Conservation (phyloP, 2,797 vertebrate genomes). For the Coregonus sp. region DNA sequence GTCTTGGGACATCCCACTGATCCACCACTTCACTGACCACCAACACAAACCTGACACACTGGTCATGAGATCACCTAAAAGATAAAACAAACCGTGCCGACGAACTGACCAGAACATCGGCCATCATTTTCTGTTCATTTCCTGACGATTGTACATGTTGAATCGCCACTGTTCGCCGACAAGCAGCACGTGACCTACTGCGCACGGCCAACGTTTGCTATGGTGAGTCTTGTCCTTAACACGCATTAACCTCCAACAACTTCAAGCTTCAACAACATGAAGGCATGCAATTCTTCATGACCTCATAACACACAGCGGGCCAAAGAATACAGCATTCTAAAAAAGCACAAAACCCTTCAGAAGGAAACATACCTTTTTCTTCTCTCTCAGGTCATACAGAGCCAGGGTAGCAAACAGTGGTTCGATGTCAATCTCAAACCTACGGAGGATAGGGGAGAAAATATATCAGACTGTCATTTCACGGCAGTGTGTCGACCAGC, state of each 20-base stretch:
- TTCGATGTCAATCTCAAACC: constrained; percentile 98
- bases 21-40: no score
- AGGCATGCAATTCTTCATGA: neutral
- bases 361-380: constrained; percentile 85
- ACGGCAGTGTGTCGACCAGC: no score
- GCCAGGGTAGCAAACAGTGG: constrained; percentile 93
- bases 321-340: neutral
- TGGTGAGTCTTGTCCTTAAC: no score
- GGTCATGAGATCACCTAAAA: no score
- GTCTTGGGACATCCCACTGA: no score
- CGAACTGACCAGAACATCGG: no score
- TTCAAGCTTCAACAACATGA: neutral
- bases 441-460: constrained; percentile 55
- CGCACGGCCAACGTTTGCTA: no score
- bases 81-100: no score
- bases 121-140: neutral
- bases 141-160: neutral
- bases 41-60: no score
- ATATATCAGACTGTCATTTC: constrained; percentile 15
- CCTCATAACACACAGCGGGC: neutral
- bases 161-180: neutral
- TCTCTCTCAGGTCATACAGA: constrained; percentile 94
- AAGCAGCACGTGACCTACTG: no score
- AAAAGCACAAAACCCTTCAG: neutral
- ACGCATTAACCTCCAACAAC: neutral